Base-by-base conservation (phyloP, 2,888 invertebrate species). In the Creontiades dilutus region DNA sequence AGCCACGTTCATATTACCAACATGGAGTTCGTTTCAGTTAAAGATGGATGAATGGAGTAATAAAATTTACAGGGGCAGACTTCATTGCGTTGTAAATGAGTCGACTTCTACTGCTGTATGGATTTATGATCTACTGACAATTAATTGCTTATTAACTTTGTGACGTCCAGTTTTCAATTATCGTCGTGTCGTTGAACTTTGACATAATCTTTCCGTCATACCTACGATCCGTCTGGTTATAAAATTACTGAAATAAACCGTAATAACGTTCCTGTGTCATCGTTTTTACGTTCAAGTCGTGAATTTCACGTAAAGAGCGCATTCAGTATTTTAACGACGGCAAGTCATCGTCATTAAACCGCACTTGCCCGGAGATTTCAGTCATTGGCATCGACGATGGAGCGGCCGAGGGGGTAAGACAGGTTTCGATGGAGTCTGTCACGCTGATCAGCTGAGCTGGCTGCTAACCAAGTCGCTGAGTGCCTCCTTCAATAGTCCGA, bases 311-410 rank as follows among this genome's bases (percentile, higher is more conserved):
- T 23, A 13, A 68, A 68, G 68, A 19, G 23, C 68, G 68, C 27
- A 68, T 68, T 68, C 23, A 12, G 7, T 23, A 19, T 23, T 68
- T 68, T 68, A 68, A 68, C 68, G 68, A 68, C 27, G 68, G 23
- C 23, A 23, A 68, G 68, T 68, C 23, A 27, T 68, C 19, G 23
- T 68, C 68, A 68, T 68, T 68, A 68, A 68, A 68, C 68, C 13
- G 23, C 19, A 23, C 23, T 68, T 68, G 68, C 68, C 52, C 5
- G 13, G 3, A 11, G 23, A 7, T 68, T 61, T 68, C n/a, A 57
- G 68, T 7, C 68, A 23, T 27, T 23, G 68, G 68, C 68, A 23
- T 23, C 68, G 23, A 16, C 13, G 57, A 57, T 0, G n/a, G 12
- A 57, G 57, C n/a, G 57, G n/a, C 57, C 0, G 5, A n/a, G 7